Conservation (phyloP, 2,113 vertebrate species). For the Pteronura brasiliensis region DNA sequence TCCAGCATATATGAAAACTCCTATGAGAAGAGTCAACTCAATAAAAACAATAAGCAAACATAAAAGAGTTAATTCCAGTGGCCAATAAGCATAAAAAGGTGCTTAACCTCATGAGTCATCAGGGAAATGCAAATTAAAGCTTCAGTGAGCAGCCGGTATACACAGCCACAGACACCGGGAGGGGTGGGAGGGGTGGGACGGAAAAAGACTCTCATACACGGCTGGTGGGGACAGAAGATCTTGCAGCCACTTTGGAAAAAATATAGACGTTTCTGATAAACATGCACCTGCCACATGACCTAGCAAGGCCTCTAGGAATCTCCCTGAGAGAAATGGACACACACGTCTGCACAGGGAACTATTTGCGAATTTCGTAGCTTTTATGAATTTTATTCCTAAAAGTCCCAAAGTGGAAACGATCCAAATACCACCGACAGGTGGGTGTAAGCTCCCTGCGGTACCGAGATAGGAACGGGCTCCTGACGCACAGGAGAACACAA, state of each 20-base stretch:
- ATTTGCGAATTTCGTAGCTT: background rate
- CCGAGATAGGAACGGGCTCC: fast-evolving
- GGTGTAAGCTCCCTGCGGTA: fast-evolving
- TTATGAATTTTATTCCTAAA: too few relatives aligned
- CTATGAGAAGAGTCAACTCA: background rate
- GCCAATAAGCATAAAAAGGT: background rate
- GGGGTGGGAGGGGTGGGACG: background rate
- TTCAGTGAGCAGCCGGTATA: background rate
- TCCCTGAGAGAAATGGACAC: background rate
- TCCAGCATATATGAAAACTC: background rate
- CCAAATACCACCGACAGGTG: background rate
- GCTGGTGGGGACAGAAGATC: background rate
- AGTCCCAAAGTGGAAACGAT: background rate
- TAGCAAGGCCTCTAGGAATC: background rate
- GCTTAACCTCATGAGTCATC: background rate
- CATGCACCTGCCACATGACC: background rate
- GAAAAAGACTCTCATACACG: background rate
- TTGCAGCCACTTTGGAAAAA: background rate
- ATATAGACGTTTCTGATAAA: background rate
- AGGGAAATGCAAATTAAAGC: background rate
- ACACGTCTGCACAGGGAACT: background rate
- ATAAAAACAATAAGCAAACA: background rate
- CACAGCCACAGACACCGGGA: too few relatives aligned
- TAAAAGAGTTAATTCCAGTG: background rate
- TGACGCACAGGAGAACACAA: fast-evolving